Evolutionary conservation across 2,113 vertebrate genomes (phyloP), one percentile per base, ranked within the genome.

Genomic region (Ranitomeya imitator): DNA sequence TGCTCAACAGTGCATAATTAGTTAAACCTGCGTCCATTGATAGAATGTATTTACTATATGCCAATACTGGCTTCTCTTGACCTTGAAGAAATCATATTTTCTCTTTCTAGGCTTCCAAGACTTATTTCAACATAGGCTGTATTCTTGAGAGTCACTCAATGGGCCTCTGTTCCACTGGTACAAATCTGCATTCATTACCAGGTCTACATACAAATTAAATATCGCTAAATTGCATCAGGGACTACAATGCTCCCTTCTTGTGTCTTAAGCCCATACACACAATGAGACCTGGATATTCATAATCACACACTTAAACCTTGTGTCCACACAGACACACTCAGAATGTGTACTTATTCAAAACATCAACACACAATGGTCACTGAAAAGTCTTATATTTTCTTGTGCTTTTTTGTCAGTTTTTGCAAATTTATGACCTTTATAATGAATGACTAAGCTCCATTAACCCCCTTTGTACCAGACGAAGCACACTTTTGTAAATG

Each of bases 311-410:
- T 45, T 89, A 85, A 85, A 77, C 59, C 73, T 79, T 84, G 81
- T 88, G 87, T 88, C 81, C 81, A 89, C 86, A 88, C 87, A 89
- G 81, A 79, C 87, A 89, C 82, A 69, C 81, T 76, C 81, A 79
- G 67, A 89, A 85, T 85, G 61, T 77, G 82, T 59, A 79, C 82
- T 79, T 85, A 84, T 88, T 88, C 51, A 88, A 88, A 88, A 88
- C 73, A 89, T 89, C 73, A 89, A 89, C 87, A 84, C 87, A 89
- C 87, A 84, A 37, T 63, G 73, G 60, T 89, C 82, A 85, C 74
- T 84, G 87, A 21, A 89, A 82, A 89, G 82, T 85, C 73, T 85
- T 89, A 79, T 89, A 85, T 89, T 89, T 89, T 84, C 87, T 89
- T 89, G 87, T 89, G 87, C 87, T 89, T 89, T 88, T 83, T 84